Evolutionary conservation across 2,888 invertebrate species (phyloP), one percentile per base, ranked within the genome.

Genomic region (Synanthedon tipuliformis): DNA sequence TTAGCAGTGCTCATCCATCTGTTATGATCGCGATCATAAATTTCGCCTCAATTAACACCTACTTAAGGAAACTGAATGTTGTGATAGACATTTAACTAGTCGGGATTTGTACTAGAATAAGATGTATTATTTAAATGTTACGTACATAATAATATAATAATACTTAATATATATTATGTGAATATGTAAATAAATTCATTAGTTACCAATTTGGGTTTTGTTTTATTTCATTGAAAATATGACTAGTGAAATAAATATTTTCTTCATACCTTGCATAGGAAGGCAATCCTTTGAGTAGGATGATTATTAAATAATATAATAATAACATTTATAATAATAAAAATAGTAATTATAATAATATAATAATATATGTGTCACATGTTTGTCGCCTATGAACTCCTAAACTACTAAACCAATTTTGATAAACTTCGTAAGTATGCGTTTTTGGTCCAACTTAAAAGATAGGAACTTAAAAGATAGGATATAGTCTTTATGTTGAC

Each of bases 161-260:
- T 34, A 34, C 34, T 8, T 34, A 34, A 34, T 34, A 34, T 34
- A 34, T 34, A 34, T 76, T 73, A 84, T 84, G 84, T 85, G 84
- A 83, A 84, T 85, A 85, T 86, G 86, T 86, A 86, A 84, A 86
- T 86, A 86, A 80, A 86, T 71, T 73, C 69, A 79, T 80, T 82
- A 84, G 83, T 84, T 86, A 83, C 79, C 68, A 67, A 64, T 54
- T n/a, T 50, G 54, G 3, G 11, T 51, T 48, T 53, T 54, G 59
- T 58, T 61, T 72, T 64, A 68, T 66, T 71, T 66, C 61, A 34
- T 50, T 56, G 4, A 50, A 1, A 15, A 8, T 50, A 11, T 13
- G 1, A n/a, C n/a, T 13, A 45, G 8, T 12, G 12, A 45, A 45
- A 49, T 49, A 34, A 34, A 34, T 23, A 23, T 34, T 34, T 34